Evolutionary conservation across 1,140 invertebrate species (phyloP), one percentile per base, ranked within the genome.

Genomic region (Gryllus bimaculatus): DNA sequence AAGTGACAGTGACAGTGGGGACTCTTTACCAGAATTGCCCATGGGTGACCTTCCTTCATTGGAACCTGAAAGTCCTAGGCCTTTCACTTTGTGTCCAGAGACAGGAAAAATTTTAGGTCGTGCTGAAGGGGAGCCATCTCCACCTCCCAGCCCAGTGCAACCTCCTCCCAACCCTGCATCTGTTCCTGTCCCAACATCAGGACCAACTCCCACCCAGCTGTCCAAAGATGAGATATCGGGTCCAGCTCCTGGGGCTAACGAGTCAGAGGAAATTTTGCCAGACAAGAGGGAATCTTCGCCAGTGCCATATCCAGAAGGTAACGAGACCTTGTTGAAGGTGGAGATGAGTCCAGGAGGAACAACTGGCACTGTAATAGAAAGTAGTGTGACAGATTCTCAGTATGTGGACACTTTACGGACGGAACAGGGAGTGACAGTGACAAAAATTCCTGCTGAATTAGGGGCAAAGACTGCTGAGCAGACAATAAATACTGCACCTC

Each of bases 271-370:
- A 48, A 79, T 79, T 18, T 49, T 79, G 21, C 78, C 78, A 74
- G 78, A 79, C 47, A 74, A 47, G 26, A 39, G 78, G 74, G 78
- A 79, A 20, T 47, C 76, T 6, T 48, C 76, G 0, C 47, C 47
- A 48, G 47, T 48, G 3, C 47, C 48, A 21, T 77, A 48, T 77
- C 47, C 20, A 54, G 48, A 10, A 48, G 47, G 48, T 20, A 66
- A 79, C 0, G 78, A 79, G 15, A 80, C 77, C 15, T 20, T 92
- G 0, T 91, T 86, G 81, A 85, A 90, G 86, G 90, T 91, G 12
- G 90, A 91, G 81, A 91, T 91, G 90, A 90, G 89, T 76, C 90
- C 90, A 0, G 90, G 90, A 13, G 90, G 90, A 8, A 91, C 90
- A 6, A 91, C 90, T 3, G 90, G 90, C 20, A 90, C 89, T 79